Evolutionary conservation across 2,113 vertebrate genomes (phyloP), one percentile per base, ranked within the genome.

Genomic region (Himantopus leucocephalus): DNA sequence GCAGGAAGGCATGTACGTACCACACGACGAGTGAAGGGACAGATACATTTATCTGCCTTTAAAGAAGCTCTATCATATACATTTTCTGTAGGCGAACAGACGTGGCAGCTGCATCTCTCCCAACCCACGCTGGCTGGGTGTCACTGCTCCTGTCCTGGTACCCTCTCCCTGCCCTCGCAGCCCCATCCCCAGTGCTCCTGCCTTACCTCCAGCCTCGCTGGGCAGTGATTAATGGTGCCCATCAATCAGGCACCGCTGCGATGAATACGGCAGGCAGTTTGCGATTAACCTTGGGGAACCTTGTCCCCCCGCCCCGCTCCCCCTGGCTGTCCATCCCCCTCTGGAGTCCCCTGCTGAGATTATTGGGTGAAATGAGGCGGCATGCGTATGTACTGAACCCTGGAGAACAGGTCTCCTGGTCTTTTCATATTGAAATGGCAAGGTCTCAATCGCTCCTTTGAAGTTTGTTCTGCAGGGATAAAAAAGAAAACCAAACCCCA

Each of bases 141-240:
- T 90, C 94, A 30, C 56, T 3, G 58, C 73, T 90, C 62, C 78
- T 1, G 9, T 72, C 84, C 91, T 64, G 62, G 85, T 68, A 90
- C 66, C 34, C 16, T 76, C 47, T 58, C 60, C 59, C 52, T 59
- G 37, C 90, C 37, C 76, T 82, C 12, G 2, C 24, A 59, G 19
- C 24, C 50, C 35, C 45, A 55, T 14, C 21, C 13, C 39, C 3
- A 4, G 27, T 23, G 68, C 32, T 90, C 29, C 60, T 75, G 80
- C 35, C 41, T 75, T 45, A 85, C 80, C 88, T 90, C 94, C 68
- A 92, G 85, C 66, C 52, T 84, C 85, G 86, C 66, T 10, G 85
- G 91, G 88, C 87, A 91, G 92, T 97, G 94, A 97, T 97, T 97
- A 94, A 97, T 97, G 91, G 74, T 83, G 89, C 92, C 91, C 96